Percentiles rank a stretch among this genome's conserved stretches.
Conservation (phyloP, 2,797 vertebrate species). For the Merluccius polli region DNA sequence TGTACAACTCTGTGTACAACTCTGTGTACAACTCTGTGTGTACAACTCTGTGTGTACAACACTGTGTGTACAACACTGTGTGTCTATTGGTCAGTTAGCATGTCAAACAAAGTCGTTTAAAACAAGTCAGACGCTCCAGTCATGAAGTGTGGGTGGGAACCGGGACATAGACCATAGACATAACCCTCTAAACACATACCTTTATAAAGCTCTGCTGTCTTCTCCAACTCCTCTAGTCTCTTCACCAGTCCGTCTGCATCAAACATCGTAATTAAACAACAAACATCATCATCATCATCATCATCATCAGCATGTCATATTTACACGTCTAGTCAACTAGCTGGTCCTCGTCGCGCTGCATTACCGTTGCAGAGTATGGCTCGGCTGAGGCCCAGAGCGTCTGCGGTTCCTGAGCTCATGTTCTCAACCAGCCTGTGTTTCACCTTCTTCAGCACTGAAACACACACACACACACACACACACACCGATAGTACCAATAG, state of each 20-base stretch:
- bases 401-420: constrained; percentile 95
- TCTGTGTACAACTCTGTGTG: too few relatives aligned
- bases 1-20: too few relatives aligned
- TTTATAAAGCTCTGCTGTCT: constrained; percentile 96
- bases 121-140: too few relatives aligned
- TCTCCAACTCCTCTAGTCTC: constrained; percentile 93
- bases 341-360: not conserved
- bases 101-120: too few relatives aligned
- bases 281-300: not conserved
- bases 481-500: too few relatives aligned
- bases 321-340: not conserved
- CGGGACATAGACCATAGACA: too few relatives aligned
- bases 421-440: constrained; percentile 97
- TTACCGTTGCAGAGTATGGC: constrained; percentile 98
- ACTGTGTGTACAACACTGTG: too few relatives aligned
- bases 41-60: too few relatives aligned
- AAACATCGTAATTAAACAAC: constrained; percentile 8
- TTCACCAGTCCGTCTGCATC: constrained; percentile 90
- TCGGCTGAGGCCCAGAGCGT: constrained; percentile 92
- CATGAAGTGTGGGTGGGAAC: too few relatives aligned
- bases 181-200: too few relatives aligned
- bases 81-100: too few relatives aligned
- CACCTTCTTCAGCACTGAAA: constrained; percentile 94
- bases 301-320: not conserved
- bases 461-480: constrained; percentile 11